phyloP scores from a whole-genome alignment of 1,140 invertebrate genomes.

The Caligus rogercresseyi region DNA sequence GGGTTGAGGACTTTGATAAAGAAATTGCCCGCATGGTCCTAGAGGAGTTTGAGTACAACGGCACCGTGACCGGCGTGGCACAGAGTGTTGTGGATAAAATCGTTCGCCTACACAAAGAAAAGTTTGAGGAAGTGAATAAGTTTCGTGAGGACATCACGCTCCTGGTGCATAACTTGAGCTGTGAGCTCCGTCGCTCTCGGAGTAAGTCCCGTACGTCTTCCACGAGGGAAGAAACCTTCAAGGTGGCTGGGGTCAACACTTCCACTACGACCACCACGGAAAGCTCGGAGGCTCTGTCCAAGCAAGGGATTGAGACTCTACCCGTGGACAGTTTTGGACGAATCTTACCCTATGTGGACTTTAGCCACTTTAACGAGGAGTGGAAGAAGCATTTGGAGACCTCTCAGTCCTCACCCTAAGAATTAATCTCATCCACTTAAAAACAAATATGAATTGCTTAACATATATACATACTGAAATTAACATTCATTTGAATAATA shows the following conservation, averaged over 20 bases:
- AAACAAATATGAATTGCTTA: no score
- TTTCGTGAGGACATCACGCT: slow-evolving; percentile 13
- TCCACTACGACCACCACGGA: slow-evolving; percentile 13
- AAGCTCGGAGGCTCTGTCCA: background rate
- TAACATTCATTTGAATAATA: no score
- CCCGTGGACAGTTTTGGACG: slow-evolving; percentile 15
- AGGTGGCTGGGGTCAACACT: no score
- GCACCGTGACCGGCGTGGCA: slow-evolving; percentile 11
- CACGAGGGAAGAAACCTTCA: background rate
- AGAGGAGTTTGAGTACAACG: background rate
- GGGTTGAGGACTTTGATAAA: background rate
- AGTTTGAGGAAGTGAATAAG: background rate
- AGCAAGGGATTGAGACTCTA: background rate
- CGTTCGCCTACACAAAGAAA: slow-evolving; percentile 5
- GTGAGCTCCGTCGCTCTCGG: background rate
- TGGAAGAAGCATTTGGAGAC: slow-evolving; percentile 1
- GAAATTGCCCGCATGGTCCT: background rate
- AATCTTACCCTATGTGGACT: slow-evolving; percentile 19
- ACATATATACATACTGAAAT: no score
- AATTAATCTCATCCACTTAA: no score
- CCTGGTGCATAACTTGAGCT: slow-evolving; percentile 8
- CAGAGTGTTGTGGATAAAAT: slow-evolving; percentile 18
- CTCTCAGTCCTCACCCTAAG: no score
- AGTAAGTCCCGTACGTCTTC: background rate
- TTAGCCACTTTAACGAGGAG: slow-evolving; percentile 9